Evolutionary conservation across 2,113 vertebrate genomes (phyloP).

Genomic region (Camelus dromedarius): DNA sequence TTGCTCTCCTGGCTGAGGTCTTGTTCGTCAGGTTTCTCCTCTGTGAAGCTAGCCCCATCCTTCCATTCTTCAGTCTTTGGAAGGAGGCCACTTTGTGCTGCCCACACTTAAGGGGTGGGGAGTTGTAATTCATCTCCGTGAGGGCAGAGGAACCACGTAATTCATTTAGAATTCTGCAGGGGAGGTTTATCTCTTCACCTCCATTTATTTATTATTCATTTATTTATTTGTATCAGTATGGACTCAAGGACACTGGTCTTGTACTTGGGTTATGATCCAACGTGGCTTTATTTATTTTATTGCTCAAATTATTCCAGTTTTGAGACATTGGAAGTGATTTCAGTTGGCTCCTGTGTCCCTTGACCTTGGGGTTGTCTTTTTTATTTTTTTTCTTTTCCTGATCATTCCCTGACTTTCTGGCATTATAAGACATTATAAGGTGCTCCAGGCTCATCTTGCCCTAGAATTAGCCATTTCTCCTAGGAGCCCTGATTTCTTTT

Average conservation of each 20-base stretch:
- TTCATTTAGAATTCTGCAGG: not conserved
- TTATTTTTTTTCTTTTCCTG: not conserved
- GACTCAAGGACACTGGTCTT: not conserved
- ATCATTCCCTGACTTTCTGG: not conserved
- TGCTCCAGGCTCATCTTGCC: not conserved
- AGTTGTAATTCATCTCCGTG: not conserved
- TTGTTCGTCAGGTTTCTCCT: not conserved
- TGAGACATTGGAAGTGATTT: not conserved
- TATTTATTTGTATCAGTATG: not conserved
- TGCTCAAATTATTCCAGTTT: not conserved
- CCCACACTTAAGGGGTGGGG: not conserved
- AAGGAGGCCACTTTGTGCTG: not conserved
- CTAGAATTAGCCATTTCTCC: not conserved
- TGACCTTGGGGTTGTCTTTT: not conserved
- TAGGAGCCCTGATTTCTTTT: too few relatives aligned
- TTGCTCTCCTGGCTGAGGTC: not conserved
- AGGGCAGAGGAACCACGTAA: not conserved
- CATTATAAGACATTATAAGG: not conserved
- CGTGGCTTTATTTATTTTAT: not conserved
- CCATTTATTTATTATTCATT: not conserved
- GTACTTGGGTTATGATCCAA: not conserved
- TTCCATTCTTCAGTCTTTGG: not conserved
- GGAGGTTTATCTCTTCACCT: not conserved
- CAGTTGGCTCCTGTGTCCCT: not conserved
- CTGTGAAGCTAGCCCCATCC: not conserved